Percentiles rank a stretch among this genome's conserved stretches.
phyloP scores from a whole-genome alignment of 1,140 invertebrate species.

The Ceratina australensis region DNA sequence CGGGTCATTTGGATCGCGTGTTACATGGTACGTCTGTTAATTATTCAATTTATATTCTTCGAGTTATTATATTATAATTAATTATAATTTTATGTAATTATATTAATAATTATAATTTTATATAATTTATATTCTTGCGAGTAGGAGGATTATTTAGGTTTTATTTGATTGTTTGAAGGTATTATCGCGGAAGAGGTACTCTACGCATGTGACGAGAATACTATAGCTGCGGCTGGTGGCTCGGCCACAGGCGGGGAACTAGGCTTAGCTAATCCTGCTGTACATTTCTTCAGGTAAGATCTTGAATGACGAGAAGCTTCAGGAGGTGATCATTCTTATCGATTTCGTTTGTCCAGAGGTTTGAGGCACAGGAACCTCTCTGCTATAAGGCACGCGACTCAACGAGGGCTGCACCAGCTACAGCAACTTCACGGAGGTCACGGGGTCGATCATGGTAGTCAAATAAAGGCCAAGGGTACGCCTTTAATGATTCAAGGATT shows the following conservation, averaged over 20 bases:
- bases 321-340: slow-evolving; percentile 14
- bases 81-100: too few species aligned
- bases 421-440: slow-evolving; percentile 86
- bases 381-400: slow-evolving; percentile 95
- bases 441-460: slow-evolving; percentile 76
- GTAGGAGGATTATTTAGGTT: too few species aligned
- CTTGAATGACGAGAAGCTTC: slow-evolving; percentile 43
- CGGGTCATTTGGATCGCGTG: slow-evolving; percentile 97
- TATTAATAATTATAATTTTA: too few species aligned
- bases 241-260: slow-evolving; percentile 84
- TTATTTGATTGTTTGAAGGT: slow-evolving; percentile 78
- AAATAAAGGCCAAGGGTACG: slow-evolving; percentile 81
- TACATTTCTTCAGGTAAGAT: slow-evolving; percentile 92
- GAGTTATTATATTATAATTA: too few species aligned
- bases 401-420: slow-evolving; percentile 91
- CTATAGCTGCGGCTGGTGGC: slow-evolving; percentile 80
- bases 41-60: background rate
- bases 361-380: slow-evolving; percentile 94
- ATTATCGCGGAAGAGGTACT: slow-evolving; percentile 98
- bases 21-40: slow-evolving; percentile 84
- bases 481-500: slow-evolving; percentile 96
- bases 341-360: slow-evolving; percentile 82
- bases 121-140: too few species aligned
- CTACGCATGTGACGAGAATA: slow-evolving; percentile 96
- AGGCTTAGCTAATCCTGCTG: slow-evolving; percentile 93